Evolutionary conservation across 2,888 invertebrate genomes (phyloP).

Genomic region (Onchidella celtica): DNA sequence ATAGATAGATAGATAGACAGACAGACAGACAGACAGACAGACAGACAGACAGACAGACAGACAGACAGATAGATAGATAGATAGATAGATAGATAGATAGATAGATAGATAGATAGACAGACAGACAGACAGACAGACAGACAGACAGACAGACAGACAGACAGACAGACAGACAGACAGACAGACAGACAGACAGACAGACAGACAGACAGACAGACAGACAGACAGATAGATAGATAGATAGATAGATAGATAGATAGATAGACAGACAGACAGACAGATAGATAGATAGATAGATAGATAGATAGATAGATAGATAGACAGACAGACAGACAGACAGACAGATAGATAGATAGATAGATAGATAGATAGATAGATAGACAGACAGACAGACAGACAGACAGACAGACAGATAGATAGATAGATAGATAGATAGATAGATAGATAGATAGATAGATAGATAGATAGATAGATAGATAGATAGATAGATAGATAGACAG

Average conservation of each 20-base stretch:
- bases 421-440: neutral
- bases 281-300: neutral
- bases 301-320: neutral
- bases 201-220: neutral
- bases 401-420: neutral
- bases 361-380: neutral
- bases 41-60: neutral
- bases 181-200: neutral
- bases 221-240: neutral
- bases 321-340: neutral
- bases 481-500: too few species aligned
- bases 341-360: neutral
- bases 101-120: too few species aligned
- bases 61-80: neutral
- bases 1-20: neutral
- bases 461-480: neutral
- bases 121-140: neutral
- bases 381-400: neutral
- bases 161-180: neutral
- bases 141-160: neutral
- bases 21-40: neutral
- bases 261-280: neutral
- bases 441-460: neutral
- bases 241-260: neutral
- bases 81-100: neutral